Evolutionary conservation across 2,888 invertebrate species (phyloP).

Genomic region (Meloe dianella): DNA sequence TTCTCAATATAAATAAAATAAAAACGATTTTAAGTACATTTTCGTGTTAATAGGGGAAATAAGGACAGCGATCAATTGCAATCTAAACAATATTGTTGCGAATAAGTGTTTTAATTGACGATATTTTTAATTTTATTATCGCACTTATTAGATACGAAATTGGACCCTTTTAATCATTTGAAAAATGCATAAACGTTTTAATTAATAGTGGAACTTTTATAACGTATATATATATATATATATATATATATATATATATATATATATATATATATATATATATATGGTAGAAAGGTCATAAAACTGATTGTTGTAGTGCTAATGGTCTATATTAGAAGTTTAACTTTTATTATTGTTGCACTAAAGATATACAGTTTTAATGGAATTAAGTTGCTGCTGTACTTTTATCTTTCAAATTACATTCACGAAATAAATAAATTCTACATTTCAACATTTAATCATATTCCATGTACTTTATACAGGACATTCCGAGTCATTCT

Average conservation of each 20-base stretch:
- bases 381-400: constrained; percentile 5
- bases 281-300: too few relatives aligned
- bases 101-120: background rate
- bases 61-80: background rate
- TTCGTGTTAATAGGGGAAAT: background rate
- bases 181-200: background rate
- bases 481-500: too few relatives aligned
- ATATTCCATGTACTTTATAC: background rate
- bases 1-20: background rate
- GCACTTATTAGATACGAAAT: background rate
- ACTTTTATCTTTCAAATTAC: background rate
- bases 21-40: constrained; percentile 7
- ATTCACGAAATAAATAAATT: background rate
- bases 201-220: background rate
- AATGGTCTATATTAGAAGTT: constrained; percentile 9
- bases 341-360: constrained; percentile 6
- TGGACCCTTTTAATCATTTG: background rate
- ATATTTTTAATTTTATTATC: background rate
- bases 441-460: background rate
- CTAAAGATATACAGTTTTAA: constrained; percentile 7
- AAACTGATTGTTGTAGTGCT: constrained; percentile 4
- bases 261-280: too few relatives aligned
- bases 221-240: background rate
- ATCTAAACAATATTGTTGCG: background rate
- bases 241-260: background rate